A percentile compares a stretch with the other conserved stretches of the same genome.
These are phyloP conservation scores for Colinus virginianus DNA, from an alignment of 2,113 vertebrate species.

Conservation along the genomic window DNA sequence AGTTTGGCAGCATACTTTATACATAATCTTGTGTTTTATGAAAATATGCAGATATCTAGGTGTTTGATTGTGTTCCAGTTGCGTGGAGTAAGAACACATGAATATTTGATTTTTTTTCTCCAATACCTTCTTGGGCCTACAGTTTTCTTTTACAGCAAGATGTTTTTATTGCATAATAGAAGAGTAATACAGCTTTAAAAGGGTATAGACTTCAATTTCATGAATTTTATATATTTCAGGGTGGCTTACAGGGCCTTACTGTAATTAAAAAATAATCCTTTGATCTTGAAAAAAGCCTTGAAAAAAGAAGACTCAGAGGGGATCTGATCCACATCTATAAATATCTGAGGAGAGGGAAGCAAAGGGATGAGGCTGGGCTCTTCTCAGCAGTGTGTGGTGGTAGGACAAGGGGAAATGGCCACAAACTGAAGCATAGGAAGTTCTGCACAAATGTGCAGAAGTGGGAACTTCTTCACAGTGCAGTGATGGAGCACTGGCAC, in stretches of 20 bases:
- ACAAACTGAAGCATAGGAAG: no score
- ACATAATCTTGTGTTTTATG: neutral
- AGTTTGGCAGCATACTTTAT: constrained; percentile 17
- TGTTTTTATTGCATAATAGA: neutral
- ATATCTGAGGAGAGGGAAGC: no score
- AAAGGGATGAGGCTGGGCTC: no score
- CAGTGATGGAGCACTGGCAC: no score
- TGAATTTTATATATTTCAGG: neutral
- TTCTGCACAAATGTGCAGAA: no score
- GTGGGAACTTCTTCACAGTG: no score
- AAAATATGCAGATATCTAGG: neutral
- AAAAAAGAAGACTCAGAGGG: no score
- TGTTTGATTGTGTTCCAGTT: neutral
- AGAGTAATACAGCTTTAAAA: neutral
- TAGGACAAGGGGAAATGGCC: no score
- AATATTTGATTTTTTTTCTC: neutral
- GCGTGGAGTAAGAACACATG: neutral
- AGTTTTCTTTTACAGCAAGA: neutral
- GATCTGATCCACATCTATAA: no score
- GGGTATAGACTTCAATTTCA: neutral
- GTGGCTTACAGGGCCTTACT: neutral
- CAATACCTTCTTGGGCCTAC: neutral
- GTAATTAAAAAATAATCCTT: neutral
- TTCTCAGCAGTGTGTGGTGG: no score
- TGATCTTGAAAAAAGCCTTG: neutral